Evolutionary conservation across 2,113 vertebrate genomes (phyloP).

Genomic region (Micronisus gabar): DNA sequence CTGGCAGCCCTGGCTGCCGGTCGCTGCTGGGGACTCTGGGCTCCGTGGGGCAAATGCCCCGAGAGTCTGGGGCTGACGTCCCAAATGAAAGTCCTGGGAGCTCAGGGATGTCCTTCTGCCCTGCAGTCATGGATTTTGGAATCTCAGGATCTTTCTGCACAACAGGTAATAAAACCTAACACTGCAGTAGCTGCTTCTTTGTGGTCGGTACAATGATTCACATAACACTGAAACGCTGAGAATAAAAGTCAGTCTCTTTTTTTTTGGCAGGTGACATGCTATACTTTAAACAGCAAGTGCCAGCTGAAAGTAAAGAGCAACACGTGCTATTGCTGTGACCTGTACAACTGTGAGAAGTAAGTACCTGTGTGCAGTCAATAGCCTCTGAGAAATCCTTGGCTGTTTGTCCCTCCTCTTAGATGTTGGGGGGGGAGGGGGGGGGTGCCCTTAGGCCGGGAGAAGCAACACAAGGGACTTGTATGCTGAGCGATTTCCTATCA

Average conservation of each 20-base stretch:
- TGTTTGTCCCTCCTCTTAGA: background rate
- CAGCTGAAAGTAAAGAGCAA: constrained; percentile 85
- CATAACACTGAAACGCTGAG: background rate
- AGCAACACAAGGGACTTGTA: background rate
- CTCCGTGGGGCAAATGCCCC: background rate
- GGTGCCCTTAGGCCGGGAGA: background rate
- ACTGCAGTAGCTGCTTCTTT: background rate
- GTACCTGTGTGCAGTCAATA: background rate
- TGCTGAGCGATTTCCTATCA: too few relatives aligned
- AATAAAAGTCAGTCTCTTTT: background rate
- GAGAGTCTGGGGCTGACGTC: background rate
- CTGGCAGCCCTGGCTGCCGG: background rate
- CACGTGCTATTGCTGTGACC: constrained; percentile 95
- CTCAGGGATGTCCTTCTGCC: background rate
- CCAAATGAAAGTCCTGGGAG: background rate
- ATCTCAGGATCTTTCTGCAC: background rate
- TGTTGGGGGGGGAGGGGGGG: fast-evolving
- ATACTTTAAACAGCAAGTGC: constrained; percentile 74
- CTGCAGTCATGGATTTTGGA: background rate
- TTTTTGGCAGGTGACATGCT: constrained; percentile 83
- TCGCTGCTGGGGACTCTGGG: background rate
- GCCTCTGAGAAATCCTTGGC: background rate
- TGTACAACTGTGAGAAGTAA: constrained; percentile 90
- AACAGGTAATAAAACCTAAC: background rate
- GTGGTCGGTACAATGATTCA: background rate